Conservation (phyloP, 2,888 invertebrate genomes). For the Molorchus minor region DNA sequence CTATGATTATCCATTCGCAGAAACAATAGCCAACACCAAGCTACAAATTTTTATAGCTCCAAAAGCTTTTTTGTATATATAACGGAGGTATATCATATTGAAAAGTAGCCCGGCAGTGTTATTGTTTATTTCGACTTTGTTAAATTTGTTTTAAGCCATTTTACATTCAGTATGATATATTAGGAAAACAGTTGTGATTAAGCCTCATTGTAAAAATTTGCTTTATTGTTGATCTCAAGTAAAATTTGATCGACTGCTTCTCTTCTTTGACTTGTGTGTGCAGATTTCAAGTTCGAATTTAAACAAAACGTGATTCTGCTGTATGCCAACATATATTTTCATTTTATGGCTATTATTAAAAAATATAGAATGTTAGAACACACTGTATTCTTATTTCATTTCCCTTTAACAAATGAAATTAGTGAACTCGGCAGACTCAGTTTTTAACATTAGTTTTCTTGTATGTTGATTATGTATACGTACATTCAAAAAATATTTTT, state of each 20-base stretch:
- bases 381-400: slow-evolving; percentile 47
- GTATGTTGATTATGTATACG: slow-evolving; percentile 30
- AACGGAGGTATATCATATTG: slow-evolving; percentile 33
- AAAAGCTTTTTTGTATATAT: slow-evolving; percentile 32
- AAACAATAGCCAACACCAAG: slow-evolving; percentile 51
- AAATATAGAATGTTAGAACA: slow-evolving; percentile 55
- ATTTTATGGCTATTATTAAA: slow-evolving; percentile 53
- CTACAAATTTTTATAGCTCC: slow-evolving; percentile 25
- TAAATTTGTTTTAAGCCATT: slow-evolving; percentile 13
- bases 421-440: slow-evolving; percentile 42
- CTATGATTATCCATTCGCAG: slow-evolving; percentile 41
- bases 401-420: slow-evolving; percentile 27
- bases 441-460: slow-evolving; percentile 33
- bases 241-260: slow-evolving; percentile 56
- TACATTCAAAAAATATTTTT: slow-evolving; percentile 20
- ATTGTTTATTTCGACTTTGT: slow-evolving; percentile 21
- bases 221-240: slow-evolving; percentile 61
- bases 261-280: slow-evolving; percentile 36
- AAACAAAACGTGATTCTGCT: slow-evolving; percentile 37
- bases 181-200: slow-evolving; percentile 53
- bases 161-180: slow-evolving; percentile 41
- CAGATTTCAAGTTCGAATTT: slow-evolving; percentile 33
- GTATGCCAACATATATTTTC: slow-evolving; percentile 48
- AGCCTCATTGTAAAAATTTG: slow-evolving; percentile 57
- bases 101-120: slow-evolving; percentile 15